Percentiles rank a stretch among this genome's conserved stretches.
These are phyloP conservation scores for Leptinotarsa haldemani DNA, from an alignment of 2,888 invertebrate genomes.

Conservation along the genomic window DNA sequence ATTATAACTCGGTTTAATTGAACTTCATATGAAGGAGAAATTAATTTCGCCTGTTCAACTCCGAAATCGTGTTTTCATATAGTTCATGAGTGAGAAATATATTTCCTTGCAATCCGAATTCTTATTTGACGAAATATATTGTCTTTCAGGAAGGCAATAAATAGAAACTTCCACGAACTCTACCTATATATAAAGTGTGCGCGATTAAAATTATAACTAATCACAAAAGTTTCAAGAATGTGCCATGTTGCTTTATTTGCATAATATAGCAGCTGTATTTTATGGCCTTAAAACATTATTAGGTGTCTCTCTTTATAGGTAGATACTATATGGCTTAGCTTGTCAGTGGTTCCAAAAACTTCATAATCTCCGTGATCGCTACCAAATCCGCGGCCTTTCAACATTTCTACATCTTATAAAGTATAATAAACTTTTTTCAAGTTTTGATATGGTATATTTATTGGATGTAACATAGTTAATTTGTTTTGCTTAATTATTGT, in stretches of 20 bases:
- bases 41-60: conserved; percentile 8
- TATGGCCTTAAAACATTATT: conserved; percentile 58
- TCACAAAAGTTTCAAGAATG: conserved; percentile 53
- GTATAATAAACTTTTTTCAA: too few species aligned
- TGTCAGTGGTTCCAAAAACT: conserved; percentile 27
- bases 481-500: too few species aligned
- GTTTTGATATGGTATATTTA: too few species aligned
- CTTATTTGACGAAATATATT: conserved; percentile 36
- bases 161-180: conserved; percentile 37
- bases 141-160: conserved; percentile 38
- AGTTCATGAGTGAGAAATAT: conserved; percentile 14
- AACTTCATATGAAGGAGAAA: background rate
- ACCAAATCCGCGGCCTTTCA: too few species aligned
- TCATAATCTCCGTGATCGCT: background rate
- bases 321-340: conserved; percentile 18
- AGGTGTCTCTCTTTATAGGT: conserved; percentile 53
- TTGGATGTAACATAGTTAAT: too few species aligned
- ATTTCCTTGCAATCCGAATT: conserved; percentile 19
- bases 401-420: too few species aligned
- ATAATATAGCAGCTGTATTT: conserved; percentile 58
- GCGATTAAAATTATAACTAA: conserved; percentile 51
- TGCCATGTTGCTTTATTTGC: conserved; percentile 54
- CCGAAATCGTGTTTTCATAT: background rate
- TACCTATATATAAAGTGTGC: conserved; percentile 35
- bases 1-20: background rate